A percentile compares a stretch with the other conserved stretches of the same genome.
These are phyloP conservation scores for Phalanger gymnotis DNA, from an alignment of 2,797 vertebrate genomes.

Conservation along the genomic window DNA sequence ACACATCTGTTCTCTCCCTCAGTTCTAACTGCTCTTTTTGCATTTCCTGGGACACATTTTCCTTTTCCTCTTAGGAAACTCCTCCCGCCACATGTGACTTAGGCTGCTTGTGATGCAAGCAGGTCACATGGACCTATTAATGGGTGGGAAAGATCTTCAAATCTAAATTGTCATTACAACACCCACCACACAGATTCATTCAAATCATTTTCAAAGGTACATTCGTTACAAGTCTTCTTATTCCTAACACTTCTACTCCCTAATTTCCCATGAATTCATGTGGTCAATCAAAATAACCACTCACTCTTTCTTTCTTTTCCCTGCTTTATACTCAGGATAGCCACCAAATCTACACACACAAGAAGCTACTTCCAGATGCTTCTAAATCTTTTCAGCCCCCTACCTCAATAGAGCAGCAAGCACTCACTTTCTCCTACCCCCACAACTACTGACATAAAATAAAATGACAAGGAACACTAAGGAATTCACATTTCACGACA, in stretches of 20 bases:
- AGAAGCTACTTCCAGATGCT: neutral
- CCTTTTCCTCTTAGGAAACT: too few species aligned
- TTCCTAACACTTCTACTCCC: neutral
- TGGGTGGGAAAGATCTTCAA: too few species aligned
- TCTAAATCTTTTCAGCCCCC: neutral
- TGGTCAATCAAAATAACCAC: neutral
- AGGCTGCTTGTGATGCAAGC: too few species aligned
- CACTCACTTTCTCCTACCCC: neutral
- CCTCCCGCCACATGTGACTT: too few species aligned
- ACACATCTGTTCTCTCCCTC: too few species aligned
- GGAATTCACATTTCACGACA: neutral
- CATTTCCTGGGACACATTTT: too few species aligned
- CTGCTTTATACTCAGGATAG: neutral
- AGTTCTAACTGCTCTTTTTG: too few species aligned
- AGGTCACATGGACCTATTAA: too few species aligned
- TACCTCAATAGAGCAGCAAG: neutral
- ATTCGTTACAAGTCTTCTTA: neutral
- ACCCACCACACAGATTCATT: neutral
- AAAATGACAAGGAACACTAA: neutral
- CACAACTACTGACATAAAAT: neutral
- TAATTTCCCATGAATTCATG: neutral
- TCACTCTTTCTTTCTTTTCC: neutral
- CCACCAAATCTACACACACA: neutral
- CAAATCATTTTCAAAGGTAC: neutral
- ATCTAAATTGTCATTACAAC: too few species aligned